Conservation (phyloP, 64 coral and sea anemone species). For the Stichodactyla mertensii region DNA sequence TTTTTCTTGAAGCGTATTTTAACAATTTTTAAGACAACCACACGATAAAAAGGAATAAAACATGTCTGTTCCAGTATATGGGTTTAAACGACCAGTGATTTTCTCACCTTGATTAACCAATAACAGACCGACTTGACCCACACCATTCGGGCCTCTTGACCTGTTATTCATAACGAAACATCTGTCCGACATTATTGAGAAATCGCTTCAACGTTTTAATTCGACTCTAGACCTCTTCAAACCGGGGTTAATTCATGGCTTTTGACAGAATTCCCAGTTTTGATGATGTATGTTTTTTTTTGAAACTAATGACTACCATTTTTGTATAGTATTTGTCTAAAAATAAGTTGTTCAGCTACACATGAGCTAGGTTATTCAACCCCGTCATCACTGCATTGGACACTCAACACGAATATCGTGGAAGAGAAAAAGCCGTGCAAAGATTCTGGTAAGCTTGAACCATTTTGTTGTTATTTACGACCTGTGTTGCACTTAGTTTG, state of each 20-base stretch:
- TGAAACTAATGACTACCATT: neutral
- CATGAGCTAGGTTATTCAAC: too few species aligned
- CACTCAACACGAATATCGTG: neutral
- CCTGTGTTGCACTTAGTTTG: neutral
- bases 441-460: neutral
- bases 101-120: constrained; percentile 12
- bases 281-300: neutral
- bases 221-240: neutral
- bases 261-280: neutral
- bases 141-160: neutral
- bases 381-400: too few species aligned
- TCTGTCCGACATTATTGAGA: neutral
- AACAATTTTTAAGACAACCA: neutral
- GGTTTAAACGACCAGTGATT: constrained; percentile 1
- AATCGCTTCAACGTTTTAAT: neutral
- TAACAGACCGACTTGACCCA: neutral
- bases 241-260: neutral
- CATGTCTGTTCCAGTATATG: neutral
- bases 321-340: too few species aligned
- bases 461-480: neutral
- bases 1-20: neutral
- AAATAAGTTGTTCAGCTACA: too few species aligned
- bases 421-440: neutral
- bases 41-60: neutral
- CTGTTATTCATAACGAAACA: neutral